Evolutionary conservation across 2,797 vertebrate genomes (phyloP), one percentile per base, ranked within the genome.

Genomic region (Hylomyscus alleni): DNA sequence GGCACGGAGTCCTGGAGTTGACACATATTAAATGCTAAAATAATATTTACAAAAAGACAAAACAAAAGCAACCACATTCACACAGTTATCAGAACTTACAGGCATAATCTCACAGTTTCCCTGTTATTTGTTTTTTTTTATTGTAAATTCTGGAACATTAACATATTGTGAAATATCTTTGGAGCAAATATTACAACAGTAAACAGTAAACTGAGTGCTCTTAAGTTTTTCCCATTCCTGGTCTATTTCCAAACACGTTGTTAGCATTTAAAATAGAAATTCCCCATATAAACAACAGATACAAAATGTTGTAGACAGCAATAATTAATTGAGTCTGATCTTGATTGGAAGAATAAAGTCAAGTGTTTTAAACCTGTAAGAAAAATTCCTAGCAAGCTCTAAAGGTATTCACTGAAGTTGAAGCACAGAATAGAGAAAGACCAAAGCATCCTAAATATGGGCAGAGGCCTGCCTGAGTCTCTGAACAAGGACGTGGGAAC

Each of bases 251-350:
- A 19, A 95, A n/a, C 0, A 20, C 1, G 6, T 24, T 3, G 76
- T 54, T n/a, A 50, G 5, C 72, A 14, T 72, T 93, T 60, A 72
- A 50, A 62, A 69, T 67, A 77, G 34, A 58, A 67, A 1, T 44
- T 29, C 0, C 93, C 14, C 4, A 22, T 20, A 37, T 50, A 88
- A 96, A 60, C 11, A n/a, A 93, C n/a, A 58, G 77, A 9, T 31
- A 31, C 76, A 85, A 90, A 72, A 15, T 86, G 3, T 91, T n/a
- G n/a, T 89, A 95, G 89, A 19, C 26, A 50, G 20, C 6, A 94
- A 73, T 62, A 89, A 65, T 89, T 84, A 77, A 88, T 15, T 94
- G 11, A 95, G 90, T n/a, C 14, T 19, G 22, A 15, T 60, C 31
- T 2, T 10, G 3, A 6, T 40, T 50, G 10, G 40, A 76, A 81